Base-by-base conservation (phyloP, 1,140 invertebrate species). In the Trissolcus basalis region DNA sequence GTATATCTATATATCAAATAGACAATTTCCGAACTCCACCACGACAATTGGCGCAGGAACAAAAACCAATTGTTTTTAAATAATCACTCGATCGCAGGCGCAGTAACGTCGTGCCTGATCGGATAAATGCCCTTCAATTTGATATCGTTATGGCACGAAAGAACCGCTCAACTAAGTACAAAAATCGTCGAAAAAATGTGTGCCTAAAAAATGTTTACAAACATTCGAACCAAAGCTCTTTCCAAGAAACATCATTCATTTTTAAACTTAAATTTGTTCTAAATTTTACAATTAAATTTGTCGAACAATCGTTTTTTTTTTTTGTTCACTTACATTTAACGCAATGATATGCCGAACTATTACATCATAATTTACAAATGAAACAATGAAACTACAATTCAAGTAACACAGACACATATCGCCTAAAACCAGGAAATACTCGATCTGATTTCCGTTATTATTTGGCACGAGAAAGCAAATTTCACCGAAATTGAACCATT, bases 121-220 rank as follows among this genome's bases (percentile, higher is more conserved):
- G 16, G 44, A 56, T 55, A 54, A 70, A 74, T 67, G 55, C 61
- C 70, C 67, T 55, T 58, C 36, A 56, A 59, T 77, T 78, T 71
- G 15, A 77, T 75, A 65, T 79, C 67, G 63, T 60, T 85, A 85
- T 85, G 84, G 84, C 85, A 86, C 84, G 82, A 84, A 73, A 72
- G 70, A 80, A 50, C 15, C 39, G 27, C 48, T 11, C 19, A 27
- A 27, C 19, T 27, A 27, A 27, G 19, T 27, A 27, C 19, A 27
- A 27, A 27, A 3, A 6, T 27, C 19, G 19, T 3, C 19, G 6
- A 27, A 27, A 27, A 27, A 27, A n/a, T n/a, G 19, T 27, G 19
- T 27, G 19, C 19, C 19, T 27, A 39, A 48, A 1, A 14, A 48
- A 48, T 10, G 16, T 3, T 19, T 50, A 50, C 48, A 50, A 50